Evolutionary conservation across 2,113 vertebrate species (phyloP).

Genomic region (Lagenorhynchus albirostris): DNA sequence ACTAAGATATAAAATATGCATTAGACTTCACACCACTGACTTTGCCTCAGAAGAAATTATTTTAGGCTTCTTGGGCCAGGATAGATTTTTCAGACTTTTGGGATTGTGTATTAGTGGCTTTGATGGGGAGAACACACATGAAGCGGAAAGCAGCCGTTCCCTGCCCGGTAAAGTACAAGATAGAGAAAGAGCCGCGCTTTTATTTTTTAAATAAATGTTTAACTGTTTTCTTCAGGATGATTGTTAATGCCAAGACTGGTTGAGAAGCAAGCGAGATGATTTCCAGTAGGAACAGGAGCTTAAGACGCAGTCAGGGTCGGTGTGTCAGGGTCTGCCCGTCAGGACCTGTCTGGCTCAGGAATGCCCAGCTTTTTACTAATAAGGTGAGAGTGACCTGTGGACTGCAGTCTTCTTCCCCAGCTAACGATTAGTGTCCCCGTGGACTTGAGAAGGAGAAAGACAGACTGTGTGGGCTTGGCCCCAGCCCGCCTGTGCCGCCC

Average conservation of each 20-base stretch:
- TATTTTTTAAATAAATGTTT: slow-evolving; percentile 35
- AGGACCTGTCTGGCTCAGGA: neutral
- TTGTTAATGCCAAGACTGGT: slow-evolving; percentile 37
- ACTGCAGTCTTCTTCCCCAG: neutral
- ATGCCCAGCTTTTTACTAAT: neutral
- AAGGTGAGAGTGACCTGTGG: neutral
- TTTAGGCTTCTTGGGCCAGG: neutral
- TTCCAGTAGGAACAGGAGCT: neutral
- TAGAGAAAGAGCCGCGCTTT: neutral
- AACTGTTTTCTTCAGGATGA: slow-evolving; percentile 25
- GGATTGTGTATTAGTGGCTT: slow-evolving; percentile 40
- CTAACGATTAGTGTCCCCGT: neutral
- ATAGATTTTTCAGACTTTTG: slow-evolving; percentile 31
- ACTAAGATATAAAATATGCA: slow-evolving; percentile 44
- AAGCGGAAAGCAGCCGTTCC: neutral
- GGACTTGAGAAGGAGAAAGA: neutral
- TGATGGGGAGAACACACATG: slow-evolving; percentile 29
- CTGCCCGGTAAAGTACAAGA: slow-evolving; percentile 6
- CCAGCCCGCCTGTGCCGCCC: neutral
- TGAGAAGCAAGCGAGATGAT: slow-evolving; percentile 5
- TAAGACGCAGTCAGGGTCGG: neutral
- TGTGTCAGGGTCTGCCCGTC: neutral
- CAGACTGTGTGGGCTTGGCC: neutral
- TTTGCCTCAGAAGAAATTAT: slow-evolving; percentile 33
- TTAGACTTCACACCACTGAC: slow-evolving; percentile 16